Evolutionary conservation across 2,888 invertebrate species (phyloP), one percentile per base, ranked within the genome.

Genomic region (Antitype chi): DNA sequence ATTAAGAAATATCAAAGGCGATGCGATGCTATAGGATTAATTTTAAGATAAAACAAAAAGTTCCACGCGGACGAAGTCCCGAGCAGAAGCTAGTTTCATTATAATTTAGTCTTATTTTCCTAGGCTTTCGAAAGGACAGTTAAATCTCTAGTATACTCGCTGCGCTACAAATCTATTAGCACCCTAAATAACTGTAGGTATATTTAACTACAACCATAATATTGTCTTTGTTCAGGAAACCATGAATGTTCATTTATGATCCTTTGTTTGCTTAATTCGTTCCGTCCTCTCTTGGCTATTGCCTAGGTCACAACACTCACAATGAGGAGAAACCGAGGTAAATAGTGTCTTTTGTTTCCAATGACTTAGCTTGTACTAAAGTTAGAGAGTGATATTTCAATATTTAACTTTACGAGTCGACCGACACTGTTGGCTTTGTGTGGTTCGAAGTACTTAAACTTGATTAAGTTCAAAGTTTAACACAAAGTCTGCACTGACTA

Each of bases 241-340:
- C 13, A 84, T 79, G 70, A 84, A 87, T 85, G 78, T 78, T 74
- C 5, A 84, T 74, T 71, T 68, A 87, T 76, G 64, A 64, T 59
- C 52, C 20, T 84, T 72, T 78, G 78, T 78, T 74, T 62, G 62
- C 28, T 66, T 78, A 72, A 77, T 84, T 76, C 64, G 76, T 85
- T 87, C 70, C 67, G 59, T 59, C 60, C 53, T 53, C 74, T 60
- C 25, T 25, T n/a, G 62, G 66, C 9, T 75, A 77, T 60, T 60
- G 57, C 68, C 74, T 75, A 84, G 77, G 73, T 84, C 70, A 67
- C 47, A 73, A 66, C 57, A n/a, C n/a, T n/a, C n/a, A n/a, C n/a
- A n/a, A n/a, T n/a, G 28, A 25, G n/a, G 55, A 72, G 55, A 67
- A n/a, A 74, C 68, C 59, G 25, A 49, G 43, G 70, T 67, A 70